phyloP scores from a whole-genome alignment of 2,888 invertebrate genomes.

The Serripes groenlandicus region DNA sequence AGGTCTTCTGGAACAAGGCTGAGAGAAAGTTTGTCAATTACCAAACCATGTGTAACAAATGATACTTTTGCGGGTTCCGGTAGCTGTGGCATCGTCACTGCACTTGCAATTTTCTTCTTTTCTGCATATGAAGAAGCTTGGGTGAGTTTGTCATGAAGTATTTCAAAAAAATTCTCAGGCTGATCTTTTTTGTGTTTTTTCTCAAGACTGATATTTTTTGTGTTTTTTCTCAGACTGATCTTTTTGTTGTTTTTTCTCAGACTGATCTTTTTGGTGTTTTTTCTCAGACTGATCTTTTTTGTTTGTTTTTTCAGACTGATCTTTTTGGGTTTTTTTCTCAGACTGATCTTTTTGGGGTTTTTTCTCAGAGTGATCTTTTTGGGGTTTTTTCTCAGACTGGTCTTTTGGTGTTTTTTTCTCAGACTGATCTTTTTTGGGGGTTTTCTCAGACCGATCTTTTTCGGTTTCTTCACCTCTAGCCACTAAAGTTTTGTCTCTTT shows the following conservation, averaged over 20 bases:
- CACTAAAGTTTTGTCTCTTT: slow-evolving; percentile 9
- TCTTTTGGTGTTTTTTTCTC: too few relatives aligned
- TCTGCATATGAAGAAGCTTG: background rate
- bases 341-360: background rate
- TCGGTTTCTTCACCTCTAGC: too few relatives aligned
- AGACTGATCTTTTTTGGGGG: too few relatives aligned
- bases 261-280: background rate
- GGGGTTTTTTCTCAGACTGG: too few relatives aligned
- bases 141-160: background rate
- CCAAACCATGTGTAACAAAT: slow-evolving; percentile 8
- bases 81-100: background rate
- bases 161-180: background rate
- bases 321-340: background rate
- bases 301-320: background rate
- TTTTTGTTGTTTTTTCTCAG: background rate
- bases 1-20: background rate
- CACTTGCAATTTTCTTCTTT: background rate
- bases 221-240: background rate
- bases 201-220: background rate
- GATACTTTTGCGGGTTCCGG: background rate
- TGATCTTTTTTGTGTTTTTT: background rate
- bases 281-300: background rate
- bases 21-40: slow-evolving; percentile 1
- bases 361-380: too few relatives aligned
- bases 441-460: too few relatives aligned